Percentiles rank a stretch among this genome's conserved stretches.
Conservation (phyloP, 2,113 vertebrate genomes). For the Pleuronectes platessa region DNA sequence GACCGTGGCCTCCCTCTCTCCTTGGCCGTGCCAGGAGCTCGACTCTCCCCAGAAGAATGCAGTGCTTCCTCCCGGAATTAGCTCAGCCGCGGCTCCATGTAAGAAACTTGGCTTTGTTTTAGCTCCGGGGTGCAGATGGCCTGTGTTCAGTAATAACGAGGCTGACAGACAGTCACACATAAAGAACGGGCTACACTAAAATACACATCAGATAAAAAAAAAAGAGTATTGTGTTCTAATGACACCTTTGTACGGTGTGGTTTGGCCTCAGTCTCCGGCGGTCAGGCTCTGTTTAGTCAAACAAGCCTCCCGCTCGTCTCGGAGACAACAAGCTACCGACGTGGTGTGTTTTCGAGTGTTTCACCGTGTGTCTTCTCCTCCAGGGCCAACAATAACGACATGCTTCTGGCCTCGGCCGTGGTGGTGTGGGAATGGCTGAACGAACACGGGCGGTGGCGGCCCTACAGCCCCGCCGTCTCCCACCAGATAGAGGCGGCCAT, state of each 20-base stretch:
- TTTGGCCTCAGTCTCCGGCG: constrained; percentile 15
- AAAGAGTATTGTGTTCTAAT: neutral
- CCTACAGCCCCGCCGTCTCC: constrained; percentile 90
- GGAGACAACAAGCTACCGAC: too few species aligned
- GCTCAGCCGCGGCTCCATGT: constrained; percentile 69
- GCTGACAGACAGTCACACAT: too few species aligned
- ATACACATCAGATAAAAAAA: too few species aligned
- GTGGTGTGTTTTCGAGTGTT: neutral
- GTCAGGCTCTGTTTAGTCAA: too few species aligned
- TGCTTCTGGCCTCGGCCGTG: constrained; percentile 90
- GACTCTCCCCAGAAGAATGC: constrained; percentile 58
- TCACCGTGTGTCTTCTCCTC: constrained; percentile 1
- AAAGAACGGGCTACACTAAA: neutral
- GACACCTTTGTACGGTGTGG: neutral
- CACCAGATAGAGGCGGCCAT: constrained; percentile 93
- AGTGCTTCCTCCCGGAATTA: constrained; percentile 53
- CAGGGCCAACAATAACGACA: constrained; percentile 77
- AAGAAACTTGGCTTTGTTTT: constrained; percentile 49
- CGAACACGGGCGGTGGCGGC: constrained; percentile 93
- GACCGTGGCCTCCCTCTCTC: too few species aligned
- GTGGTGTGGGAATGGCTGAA: constrained; percentile 96
- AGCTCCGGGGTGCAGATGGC: neutral
- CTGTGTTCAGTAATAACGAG: neutral
- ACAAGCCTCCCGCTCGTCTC: too few species aligned
- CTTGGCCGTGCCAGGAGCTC: constrained; percentile 52